These are phyloP conservation scores for Chalcis sispes DNA, from an alignment of 2,888 invertebrate genomes.

Conservation along the genomic window DNA sequence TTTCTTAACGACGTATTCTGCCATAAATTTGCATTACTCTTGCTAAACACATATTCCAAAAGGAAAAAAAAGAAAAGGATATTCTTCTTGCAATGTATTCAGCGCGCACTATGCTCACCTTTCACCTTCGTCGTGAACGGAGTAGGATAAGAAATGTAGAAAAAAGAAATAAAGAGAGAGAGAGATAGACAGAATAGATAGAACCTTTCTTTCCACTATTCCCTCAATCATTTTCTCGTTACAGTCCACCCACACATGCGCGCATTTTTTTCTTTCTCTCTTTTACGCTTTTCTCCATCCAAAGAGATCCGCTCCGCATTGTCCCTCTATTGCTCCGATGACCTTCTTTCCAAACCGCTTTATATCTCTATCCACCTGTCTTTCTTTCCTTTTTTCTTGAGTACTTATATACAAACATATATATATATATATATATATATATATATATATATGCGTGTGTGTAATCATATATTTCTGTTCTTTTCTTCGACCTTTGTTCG, in stretches of 20 bases:
- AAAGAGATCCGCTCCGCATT: conserved; percentile 16
- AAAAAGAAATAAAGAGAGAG: conserved; percentile 1
- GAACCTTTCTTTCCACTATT: conserved; percentile 31
- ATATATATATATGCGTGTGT: no score
- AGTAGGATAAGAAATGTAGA: no score
- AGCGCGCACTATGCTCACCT: conserved; percentile 4
- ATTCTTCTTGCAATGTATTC: background rate
- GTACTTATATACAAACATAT: no score
- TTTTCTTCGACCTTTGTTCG: no score
- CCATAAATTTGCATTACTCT: conserved; percentile 46
- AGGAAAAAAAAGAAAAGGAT: no score
- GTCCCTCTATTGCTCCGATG: conserved; percentile 33
- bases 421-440: no score
- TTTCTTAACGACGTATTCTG: conserved; percentile 40
- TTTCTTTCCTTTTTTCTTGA: no score
- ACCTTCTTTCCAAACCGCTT: conserved; percentile 29
- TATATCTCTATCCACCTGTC: conserved; percentile 11
- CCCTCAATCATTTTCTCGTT: conserved; percentile 55
- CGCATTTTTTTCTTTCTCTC: conserved; percentile 12
- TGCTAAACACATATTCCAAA: conserved; percentile 1
- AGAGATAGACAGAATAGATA: no score
- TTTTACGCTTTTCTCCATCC: conserved; percentile 54
- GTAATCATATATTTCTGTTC: background rate
- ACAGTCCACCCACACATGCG: conserved; percentile 14
- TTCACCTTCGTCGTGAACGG: background rate